Evolutionary conservation across 2,113 vertebrate species (phyloP).

Genomic region (Zapus hudsonius): DNA sequence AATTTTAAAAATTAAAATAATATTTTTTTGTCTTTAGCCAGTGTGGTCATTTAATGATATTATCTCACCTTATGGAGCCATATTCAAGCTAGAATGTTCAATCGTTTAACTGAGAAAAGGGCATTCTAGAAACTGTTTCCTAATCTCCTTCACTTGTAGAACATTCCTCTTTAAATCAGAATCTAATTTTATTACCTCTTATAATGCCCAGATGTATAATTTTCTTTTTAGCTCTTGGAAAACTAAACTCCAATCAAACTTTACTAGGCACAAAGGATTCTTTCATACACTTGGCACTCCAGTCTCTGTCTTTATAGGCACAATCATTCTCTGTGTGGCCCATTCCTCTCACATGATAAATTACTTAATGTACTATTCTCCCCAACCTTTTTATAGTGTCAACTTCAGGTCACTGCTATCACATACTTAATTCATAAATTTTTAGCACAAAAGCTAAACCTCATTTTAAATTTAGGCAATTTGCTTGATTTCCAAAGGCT

Average conservation of each 20-base stretch:
- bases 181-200: neutral
- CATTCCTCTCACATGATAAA: neutral
- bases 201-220: no score
- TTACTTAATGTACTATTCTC: neutral
- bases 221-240: no score
- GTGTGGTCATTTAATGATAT: neutral
- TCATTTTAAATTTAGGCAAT: neutral
- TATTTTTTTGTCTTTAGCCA: no score
- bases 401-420: neutral
- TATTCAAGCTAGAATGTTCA: neutral
- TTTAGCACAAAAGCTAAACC: neutral
- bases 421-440: neutral
- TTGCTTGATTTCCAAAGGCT: neutral
- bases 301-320: neutral
- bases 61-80: neutral
- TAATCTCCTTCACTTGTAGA: neutral
- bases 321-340: neutral
- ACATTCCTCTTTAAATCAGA: neutral
- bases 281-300: no score
- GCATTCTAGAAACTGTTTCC: neutral
- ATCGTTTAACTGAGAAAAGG: neutral
- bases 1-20: no score
- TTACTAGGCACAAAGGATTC: neutral
- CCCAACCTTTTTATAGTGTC: neutral
- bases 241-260: neutral